phyloP scores from a whole-genome alignment of 92 coral and sea anemone species.

The Porites divaricata region DNA sequence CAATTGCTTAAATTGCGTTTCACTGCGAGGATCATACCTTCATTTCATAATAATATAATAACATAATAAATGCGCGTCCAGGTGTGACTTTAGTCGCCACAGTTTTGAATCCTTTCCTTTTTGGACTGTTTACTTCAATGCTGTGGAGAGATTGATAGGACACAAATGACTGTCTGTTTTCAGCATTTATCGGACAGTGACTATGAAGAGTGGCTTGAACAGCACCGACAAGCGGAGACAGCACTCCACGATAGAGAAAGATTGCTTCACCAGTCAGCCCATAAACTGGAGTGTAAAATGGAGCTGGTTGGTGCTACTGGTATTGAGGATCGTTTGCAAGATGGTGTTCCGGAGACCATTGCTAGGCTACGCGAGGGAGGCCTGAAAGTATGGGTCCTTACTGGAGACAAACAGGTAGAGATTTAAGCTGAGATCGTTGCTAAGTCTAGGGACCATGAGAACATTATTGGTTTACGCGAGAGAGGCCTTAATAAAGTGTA shows the following conservation, averaged over 20 bases:
- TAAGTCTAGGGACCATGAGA: too few relatives aligned
- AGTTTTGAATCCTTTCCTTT: too few relatives aligned
- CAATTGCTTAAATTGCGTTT: too few relatives aligned
- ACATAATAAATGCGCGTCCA: too few relatives aligned
- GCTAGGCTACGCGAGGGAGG: constrained; percentile 94
- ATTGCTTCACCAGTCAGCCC: constrained; percentile 83
- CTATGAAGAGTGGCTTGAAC: constrained; percentile 82
- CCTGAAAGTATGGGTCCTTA: constrained; percentile 96
- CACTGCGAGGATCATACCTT: too few relatives aligned
- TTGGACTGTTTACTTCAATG: too few relatives aligned
- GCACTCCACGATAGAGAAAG: constrained; percentile 86
- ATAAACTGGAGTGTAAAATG: constrained; percentile 79
- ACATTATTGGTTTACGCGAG: too few relatives aligned
- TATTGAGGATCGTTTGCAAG: constrained; percentile 98
- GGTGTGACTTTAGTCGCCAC: too few relatives aligned
- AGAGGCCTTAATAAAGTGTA: too few relatives aligned
- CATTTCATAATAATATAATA: too few relatives aligned
- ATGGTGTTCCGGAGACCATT: constrained; percentile 98
- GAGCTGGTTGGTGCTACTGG: constrained; percentile 99
- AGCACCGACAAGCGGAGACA: constrained; percentile 90
- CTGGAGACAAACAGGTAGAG: constrained; percentile 97
- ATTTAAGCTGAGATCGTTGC: too few relatives aligned
- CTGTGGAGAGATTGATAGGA: too few relatives aligned
- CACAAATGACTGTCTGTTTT: background rate
- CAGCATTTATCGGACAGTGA: constrained; percentile 87